These are phyloP conservation scores for Ara ararauna DNA, from an alignment of 2,797 vertebrate species.

Conservation along the genomic window DNA sequence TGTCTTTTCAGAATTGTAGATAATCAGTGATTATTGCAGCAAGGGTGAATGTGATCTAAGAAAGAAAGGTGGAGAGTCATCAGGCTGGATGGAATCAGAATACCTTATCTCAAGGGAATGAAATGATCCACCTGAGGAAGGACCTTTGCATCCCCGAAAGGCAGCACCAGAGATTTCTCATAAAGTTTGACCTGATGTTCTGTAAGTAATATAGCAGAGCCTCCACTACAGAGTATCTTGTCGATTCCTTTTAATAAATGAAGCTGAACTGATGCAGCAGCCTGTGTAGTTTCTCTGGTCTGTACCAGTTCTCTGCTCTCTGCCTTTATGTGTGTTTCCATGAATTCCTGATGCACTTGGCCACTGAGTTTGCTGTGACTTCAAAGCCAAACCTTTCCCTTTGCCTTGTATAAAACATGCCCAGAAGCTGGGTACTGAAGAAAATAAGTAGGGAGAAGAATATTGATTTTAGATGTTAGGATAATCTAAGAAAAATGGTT, in stretches of 20 bases:
- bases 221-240: constrained; percentile 38
- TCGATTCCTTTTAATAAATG: constrained; percentile 68
- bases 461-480: constrained; percentile 44
- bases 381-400: constrained; percentile 71
- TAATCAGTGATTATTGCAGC: constrained; percentile 15
- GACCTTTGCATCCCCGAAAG: constrained; percentile 23
- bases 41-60: neutral
- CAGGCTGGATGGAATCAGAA: neutral
- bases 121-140: neutral
- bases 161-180: constrained; percentile 51
- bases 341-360: constrained; percentile 61
- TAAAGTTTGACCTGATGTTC: constrained; percentile 54
- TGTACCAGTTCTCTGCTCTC: constrained; percentile 31
- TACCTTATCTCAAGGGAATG: neutral
- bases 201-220: constrained; percentile 33
- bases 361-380: constrained; percentile 51
- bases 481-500: constrained; percentile 52
- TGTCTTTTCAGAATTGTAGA: constrained; percentile 19
- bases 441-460: constrained; percentile 37
- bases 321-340: constrained; percentile 46
- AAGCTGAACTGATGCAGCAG: constrained; percentile 56
- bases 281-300: constrained; percentile 70
- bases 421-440: constrained; percentile 34
- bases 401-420: constrained; percentile 55
- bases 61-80: neutral